Base-by-base conservation (phyloP, 1,140 invertebrate species). In the Rhizoglyphus robini region DNA sequence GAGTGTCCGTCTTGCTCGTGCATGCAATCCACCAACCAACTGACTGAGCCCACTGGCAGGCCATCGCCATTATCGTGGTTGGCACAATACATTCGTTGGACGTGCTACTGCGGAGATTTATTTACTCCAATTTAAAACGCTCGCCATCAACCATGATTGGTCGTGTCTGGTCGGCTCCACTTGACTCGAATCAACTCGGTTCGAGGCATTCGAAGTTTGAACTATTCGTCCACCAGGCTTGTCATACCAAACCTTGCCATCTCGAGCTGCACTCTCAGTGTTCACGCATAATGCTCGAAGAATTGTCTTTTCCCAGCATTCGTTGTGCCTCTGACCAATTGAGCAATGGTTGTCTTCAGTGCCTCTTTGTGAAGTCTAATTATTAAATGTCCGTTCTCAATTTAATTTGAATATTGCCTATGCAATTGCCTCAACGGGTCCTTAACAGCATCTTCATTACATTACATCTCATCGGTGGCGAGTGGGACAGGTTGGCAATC, bases 11-110 rank as follows among this genome's bases (percentile, higher is more conserved):
- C 51, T 32, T 54, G 51, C 51, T 54, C 23, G 51, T 54, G 51
- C 51, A 54, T 11, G 51, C 51, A 54, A 54, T 54, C 51, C 8
- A 54, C 51, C 41, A 23, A 46, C n/a, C n/a, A n/a, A n/a, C n/a
- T n/a, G n/a, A n/a, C n/a, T n/a, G n/a, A n/a, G n/a, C n/a, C n/a
- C n/a, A n/a, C n/a, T n/a, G n/a, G n/a, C n/a, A n/a, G n/a, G n/a
- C n/a, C n/a, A n/a, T n/a, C n/a, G n/a, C 23, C n/a, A n/a, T n/a
- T n/a, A n/a, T n/a, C n/a, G n/a, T n/a, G n/a, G n/a, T n/a, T n/a
- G n/a, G n/a, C n/a, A n/a, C n/a, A n/a, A n/a, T n/a, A n/a, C n/a
- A n/a, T n/a, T n/a, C n/a, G n/a, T n/a, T n/a, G n/a, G n/a, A n/a
- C n/a, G n/a, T n/a, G n/a, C n/a, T n/a, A n/a, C n/a, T n/a, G n/a